Conservation (phyloP, 2,888 invertebrate species). For the Amblyjoppa fuscipennis region DNA sequence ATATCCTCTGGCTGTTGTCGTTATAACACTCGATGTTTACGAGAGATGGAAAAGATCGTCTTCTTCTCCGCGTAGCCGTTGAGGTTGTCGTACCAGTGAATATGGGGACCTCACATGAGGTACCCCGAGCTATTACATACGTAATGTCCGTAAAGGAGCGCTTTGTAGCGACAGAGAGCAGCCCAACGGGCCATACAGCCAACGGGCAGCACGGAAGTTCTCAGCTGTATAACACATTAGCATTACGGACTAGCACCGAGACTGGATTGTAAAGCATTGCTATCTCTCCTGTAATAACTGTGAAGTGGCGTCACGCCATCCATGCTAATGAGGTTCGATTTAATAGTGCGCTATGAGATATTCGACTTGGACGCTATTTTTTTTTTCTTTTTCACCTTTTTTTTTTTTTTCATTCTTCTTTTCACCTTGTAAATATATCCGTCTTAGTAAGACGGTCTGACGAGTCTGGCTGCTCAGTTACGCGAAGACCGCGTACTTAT, state of each 20-base stretch:
- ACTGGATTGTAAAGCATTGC: constrained; percentile 83
- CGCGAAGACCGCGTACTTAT: not conserved
- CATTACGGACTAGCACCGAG: constrained; percentile 82
- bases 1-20: constrained; percentile 45
- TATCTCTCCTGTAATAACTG: constrained; percentile 84
- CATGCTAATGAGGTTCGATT: constrained; percentile 82
- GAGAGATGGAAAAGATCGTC: constrained; percentile 46
- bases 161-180: constrained; percentile 75
- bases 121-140: constrained; percentile 73
- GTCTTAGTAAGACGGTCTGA: not conserved
- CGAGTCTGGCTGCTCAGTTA: not conserved
- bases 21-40: constrained; percentile 60
- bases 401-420: constrained; percentile 21
- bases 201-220: constrained; percentile 80
- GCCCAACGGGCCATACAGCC: constrained; percentile 14
- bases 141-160: constrained; percentile 78
- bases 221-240: constrained; percentile 81
- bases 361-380: constrained; percentile 64
- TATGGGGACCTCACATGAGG: constrained; percentile 67
- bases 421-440: not conserved
- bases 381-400: constrained; percentile 41
- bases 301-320: constrained; percentile 80
- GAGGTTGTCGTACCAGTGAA: constrained; percentile 69
- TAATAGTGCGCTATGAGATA: constrained; percentile 76
- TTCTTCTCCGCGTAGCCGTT: constrained; percentile 30